Evolutionary conservation across 23 tunicate species (phyloP), one percentile per base, ranked within the genome.

Genomic region (Trididemnum miniatum): DNA sequence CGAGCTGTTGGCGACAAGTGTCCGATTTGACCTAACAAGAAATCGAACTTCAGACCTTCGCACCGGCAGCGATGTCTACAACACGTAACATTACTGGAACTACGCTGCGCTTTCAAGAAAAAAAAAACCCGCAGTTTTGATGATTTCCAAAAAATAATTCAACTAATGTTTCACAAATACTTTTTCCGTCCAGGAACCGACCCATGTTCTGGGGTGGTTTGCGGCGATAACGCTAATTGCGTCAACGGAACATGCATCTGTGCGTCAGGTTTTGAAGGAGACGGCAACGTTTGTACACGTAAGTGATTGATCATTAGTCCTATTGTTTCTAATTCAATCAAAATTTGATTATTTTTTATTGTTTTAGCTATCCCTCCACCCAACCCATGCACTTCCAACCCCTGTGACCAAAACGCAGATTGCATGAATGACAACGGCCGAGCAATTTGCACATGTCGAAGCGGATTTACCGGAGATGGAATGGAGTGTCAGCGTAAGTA

Each of bases 381-480:
- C 3, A 38, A 67, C 32, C 75, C 75, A 4, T 67, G 75, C 38
- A 9, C 12, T 32, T n/a, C 75, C 32, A 67, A 7, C 15, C 75
- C 75, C 38, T 78, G 83, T 36, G 26, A 32, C 24, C 31, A 35
- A 23, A 29, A 22, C 31, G 83, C 83, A 4, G 37, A 30, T 5
- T 78, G 83, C 65, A 63, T 34, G 29, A 78, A 78, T 71, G 20
- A 62, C 39, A 71, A 54, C 23, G 83, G 83, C 9, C 71, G 31
- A 3, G 65, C 65, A 29, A 26, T 35, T 33, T 78, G 83, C 31
- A 34, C 65, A 18, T 78, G 83, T 30, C 65, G 37, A 18, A 38
- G 37, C 35, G 83, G 83, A 28, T 78, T 54, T 49, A 59, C 25
- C 26, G 83, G 83, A 32, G 32, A 67, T 67, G 83, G 83, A 59